phyloP scores from a whole-genome alignment of 2,888 invertebrate species.

The Coelopa pilipes region DNA sequence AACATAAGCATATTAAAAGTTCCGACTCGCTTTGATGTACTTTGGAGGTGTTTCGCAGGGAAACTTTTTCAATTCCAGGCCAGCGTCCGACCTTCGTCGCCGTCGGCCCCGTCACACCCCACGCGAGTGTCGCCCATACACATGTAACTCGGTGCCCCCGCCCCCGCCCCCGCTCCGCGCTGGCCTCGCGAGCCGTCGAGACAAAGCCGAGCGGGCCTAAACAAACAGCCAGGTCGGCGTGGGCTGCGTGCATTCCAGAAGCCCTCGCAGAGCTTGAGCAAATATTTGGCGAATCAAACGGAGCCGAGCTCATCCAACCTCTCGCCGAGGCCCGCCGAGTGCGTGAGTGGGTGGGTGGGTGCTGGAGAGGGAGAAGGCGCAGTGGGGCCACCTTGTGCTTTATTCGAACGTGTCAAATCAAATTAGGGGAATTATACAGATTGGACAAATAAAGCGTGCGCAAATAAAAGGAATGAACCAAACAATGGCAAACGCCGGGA shows the following conservation, averaged over 20 bases:
- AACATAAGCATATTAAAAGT: not conserved
- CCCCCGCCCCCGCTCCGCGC: too few species aligned
- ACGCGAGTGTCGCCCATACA: too few species aligned
- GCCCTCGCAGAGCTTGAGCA: not conserved
- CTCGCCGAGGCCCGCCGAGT: not conserved
- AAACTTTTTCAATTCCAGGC: conserved; percentile 12
- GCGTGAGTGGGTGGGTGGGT: too few species aligned
- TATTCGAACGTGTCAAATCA: not conserved
- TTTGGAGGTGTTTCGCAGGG: not conserved
- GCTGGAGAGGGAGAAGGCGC: too few species aligned
- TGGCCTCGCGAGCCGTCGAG: too few species aligned
- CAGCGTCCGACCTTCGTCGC: too few species aligned
- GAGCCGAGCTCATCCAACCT: not conserved
- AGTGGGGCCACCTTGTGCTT: not conserved
- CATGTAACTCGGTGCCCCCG: too few species aligned
- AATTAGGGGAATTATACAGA: conserved; percentile 7
- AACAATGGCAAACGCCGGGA: conserved; percentile 1
- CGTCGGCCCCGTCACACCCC: too few species aligned
- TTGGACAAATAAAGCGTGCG: conserved; percentile 1
- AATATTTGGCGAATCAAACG: not conserved
- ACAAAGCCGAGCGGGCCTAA: too few species aligned
- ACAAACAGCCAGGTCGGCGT: too few species aligned
- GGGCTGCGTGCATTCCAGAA: not conserved
- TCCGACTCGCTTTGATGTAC: not conserved
- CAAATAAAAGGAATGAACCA: not conserved